Evolutionary conservation across 2,888 invertebrate genomes (phyloP), one percentile per base, ranked within the genome.

Genomic region (Steinernema hermaphroditum): DNA sequence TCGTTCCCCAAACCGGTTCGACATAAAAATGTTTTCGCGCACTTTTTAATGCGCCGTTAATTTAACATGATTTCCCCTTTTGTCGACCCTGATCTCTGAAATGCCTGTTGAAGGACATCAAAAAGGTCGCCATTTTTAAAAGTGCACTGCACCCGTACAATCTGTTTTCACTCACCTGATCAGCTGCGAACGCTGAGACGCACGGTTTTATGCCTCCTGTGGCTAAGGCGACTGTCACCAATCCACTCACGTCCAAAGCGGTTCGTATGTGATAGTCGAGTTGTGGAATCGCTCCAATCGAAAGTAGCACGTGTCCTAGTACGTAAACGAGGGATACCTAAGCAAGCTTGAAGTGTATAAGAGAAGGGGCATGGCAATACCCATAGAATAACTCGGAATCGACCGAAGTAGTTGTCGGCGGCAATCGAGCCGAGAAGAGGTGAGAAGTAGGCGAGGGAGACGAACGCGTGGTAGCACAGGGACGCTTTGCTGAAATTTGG

Each of bases 161-260:
- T 32, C 50, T n/a, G 32, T 32, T 27, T 32, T 22, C 12, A 29
- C 46, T 19, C 16, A 83, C 81, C 77, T 84, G 96, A 87, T 96
- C 96, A 0, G 95, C 96, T 0, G 96, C 96, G 87, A 96, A 96
- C 0, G 96, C 93, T 0, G 94, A 91, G 0, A 96, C 95, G 85
- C 95, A 96, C 0, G 96, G 95, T 86, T 96, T 96, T 81, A 96
- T 96, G 0, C 95, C 95, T 0, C 96, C 96, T 0, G 94, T 94
- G 0, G 94, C 95, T 16, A 94, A 83, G 0, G 94, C 94, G 82
- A 96, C 93, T 78, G 92, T 87, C 16, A 91, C 85, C 32, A 93
- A 87, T 0, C 92, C 92, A 24, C 91, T 79, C 75, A 92, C 87
- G 75, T 86, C 86, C 68, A 85, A 74, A 1, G 77, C 68, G 24